A percentile compares a stretch with the other conserved stretches of the same genome.
Conservation (phyloP, 2,113 vertebrate species). For the Tapirus terrestris region DNA sequence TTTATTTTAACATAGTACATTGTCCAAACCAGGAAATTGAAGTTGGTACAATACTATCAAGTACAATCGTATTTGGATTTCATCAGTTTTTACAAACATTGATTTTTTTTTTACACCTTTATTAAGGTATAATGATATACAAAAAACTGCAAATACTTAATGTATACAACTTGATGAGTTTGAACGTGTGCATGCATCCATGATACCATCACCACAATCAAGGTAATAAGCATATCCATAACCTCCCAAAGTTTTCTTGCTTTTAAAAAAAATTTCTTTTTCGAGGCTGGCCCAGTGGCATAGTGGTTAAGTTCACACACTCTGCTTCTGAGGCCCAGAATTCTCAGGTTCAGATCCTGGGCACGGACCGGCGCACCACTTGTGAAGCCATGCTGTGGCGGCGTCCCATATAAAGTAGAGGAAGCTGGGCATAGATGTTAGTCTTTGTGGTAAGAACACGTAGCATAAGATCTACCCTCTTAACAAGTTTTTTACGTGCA, state of each 20-base stretch:
- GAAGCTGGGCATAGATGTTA: no score
- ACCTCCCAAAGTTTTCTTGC: neutral
- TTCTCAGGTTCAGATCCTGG: no score
- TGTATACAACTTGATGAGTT: neutral
- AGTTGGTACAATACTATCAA: neutral
- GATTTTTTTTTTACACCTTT: neutral
- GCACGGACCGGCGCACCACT: no score
- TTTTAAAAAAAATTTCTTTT: neutral
- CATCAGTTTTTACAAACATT: neutral
- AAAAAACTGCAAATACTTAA: neutral
- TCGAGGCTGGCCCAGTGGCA: neutral
- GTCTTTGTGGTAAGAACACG: neutral
- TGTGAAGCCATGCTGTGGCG: no score
- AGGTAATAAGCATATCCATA: neutral
- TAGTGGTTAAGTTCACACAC: no score
- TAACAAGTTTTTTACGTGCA: neutral
- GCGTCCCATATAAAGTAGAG: no score
- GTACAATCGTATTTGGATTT: neutral
- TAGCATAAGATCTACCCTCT: neutral
- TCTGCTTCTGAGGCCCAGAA: no score
- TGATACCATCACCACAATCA: neutral
- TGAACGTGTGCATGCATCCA: neutral
- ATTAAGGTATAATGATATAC: neutral
- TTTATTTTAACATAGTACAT: neutral
- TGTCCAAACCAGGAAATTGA: neutral